Percentiles rank a stretch among this genome's conserved stretches.
Evolutionary conservation across 1,140 invertebrate genomes (phyloP).

Genomic region (Bombus polaris): DNA sequence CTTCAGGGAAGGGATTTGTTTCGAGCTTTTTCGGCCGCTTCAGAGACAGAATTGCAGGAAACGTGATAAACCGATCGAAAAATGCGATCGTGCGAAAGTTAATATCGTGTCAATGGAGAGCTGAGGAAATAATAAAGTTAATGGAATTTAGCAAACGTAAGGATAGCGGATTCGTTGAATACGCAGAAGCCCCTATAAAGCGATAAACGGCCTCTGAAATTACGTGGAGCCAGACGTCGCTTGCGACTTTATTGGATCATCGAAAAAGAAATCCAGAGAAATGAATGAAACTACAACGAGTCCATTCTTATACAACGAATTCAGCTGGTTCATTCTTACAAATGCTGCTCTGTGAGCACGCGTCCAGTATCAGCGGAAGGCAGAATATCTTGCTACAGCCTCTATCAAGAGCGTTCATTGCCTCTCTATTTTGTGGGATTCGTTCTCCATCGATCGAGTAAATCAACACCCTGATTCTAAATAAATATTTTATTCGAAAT

Average conservation of each 20-base stretch:
- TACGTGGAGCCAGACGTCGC: not conserved
- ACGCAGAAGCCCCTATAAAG: constrained; percentile 32
- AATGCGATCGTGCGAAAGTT: too few species aligned
- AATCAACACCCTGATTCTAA: too few species aligned
- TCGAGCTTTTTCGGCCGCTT: too few species aligned
- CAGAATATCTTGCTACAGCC: constrained; percentile 9
- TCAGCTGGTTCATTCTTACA: constrained; percentile 46
- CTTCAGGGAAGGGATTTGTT: too few species aligned
- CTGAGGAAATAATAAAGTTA: not conserved
- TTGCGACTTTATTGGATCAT: constrained; percentile 30
- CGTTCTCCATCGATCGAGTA: too few species aligned
- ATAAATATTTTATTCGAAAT: too few species aligned
- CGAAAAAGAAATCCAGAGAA: constrained; percentile 23
- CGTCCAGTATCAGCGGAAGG: constrained; percentile 34
- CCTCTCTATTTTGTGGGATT: too few species aligned
- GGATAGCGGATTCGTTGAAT: not conserved
- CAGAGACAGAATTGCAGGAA: too few species aligned
- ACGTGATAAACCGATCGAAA: too few species aligned
- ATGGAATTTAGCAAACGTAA: not conserved
- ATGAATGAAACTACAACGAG: constrained; percentile 60
- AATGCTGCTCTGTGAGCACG: constrained; percentile 12
- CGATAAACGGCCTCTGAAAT: constrained; percentile 6
- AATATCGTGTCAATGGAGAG: not conserved
- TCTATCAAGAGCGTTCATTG: too few species aligned
- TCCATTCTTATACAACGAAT: constrained; percentile 7